A percentile compares a stretch with the other conserved stretches of the same genome.
Conservation (phyloP, 2,113 vertebrate species). For the Malurus alboscapulatus region DNA sequence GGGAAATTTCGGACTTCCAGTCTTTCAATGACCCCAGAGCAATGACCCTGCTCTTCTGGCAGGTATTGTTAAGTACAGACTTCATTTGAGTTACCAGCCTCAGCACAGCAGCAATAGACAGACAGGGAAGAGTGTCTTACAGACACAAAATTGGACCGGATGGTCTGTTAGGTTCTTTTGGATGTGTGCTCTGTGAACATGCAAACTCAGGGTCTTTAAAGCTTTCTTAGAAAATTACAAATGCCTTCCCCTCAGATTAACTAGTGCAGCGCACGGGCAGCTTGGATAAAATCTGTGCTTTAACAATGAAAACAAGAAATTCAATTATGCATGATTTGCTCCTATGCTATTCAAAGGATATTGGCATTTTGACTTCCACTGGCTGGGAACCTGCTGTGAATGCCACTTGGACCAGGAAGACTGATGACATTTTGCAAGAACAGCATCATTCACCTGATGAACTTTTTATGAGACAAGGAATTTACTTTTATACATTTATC, state of each 20-base stretch:
- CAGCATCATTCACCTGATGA: conserved; percentile 27
- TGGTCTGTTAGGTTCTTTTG: background rate
- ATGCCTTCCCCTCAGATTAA: background rate
- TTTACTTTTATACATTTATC: conserved; percentile 5
- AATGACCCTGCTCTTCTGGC: background rate
- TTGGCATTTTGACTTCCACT: conserved; percentile 28
- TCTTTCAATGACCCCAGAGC: background rate
- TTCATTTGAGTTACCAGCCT: background rate
- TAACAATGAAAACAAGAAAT: conserved; percentile 21
- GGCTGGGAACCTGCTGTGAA: background rate
- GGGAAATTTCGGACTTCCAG: background rate
- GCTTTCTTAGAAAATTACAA: background rate
- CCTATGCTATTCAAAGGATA: background rate
- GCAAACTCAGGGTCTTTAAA: background rate
- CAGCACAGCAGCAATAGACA: background rate
- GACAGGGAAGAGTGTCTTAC: background rate
- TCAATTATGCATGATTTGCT: background rate
- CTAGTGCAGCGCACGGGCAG: background rate
- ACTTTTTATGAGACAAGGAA: conserved; percentile 43
- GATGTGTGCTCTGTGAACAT: background rate
- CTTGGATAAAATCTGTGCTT: conserved; percentile 8
- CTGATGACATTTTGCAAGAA: conserved; percentile 40
- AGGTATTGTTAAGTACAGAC: background rate
- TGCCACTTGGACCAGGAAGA: background rate
- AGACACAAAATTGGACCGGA: background rate